A percentile compares a stretch with the other conserved stretches of the same genome.
Conservation (phyloP, 2,113 vertebrate genomes). For the Pycnonotus jocosus region DNA sequence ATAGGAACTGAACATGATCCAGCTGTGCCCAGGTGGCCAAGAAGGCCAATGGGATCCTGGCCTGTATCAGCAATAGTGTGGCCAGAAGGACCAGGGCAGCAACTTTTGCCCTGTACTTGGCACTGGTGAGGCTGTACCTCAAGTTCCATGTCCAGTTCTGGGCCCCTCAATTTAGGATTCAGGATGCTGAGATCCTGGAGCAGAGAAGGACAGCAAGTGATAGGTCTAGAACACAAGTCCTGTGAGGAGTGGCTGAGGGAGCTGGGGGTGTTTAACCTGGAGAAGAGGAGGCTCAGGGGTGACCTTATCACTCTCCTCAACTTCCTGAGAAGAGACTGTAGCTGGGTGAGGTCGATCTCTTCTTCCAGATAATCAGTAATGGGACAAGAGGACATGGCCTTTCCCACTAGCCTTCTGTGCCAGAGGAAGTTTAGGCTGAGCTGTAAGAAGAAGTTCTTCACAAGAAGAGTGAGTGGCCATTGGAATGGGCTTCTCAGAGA, state of each 20-base stretch:
- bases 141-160: background rate
- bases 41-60: background rate
- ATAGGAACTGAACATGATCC: background rate
- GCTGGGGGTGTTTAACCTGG: background rate
- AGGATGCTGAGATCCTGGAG: background rate
- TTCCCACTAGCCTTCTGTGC: background rate
- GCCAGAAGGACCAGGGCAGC: background rate
- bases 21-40: background rate
- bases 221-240: background rate
- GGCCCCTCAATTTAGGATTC: rapidly evolving
- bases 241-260: background rate
- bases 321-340: background rate
- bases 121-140: background rate
- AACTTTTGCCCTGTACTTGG: rapidly evolving
- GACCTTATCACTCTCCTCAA: no score
- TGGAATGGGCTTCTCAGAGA: background rate
- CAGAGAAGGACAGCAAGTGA: background rate
- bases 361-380: no score
- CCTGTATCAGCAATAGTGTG: background rate
- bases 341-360: background rate
- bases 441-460: background rate
- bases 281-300: background rate
- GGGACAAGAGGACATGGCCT: background rate
- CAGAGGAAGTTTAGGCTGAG: background rate
- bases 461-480: background rate